A percentile compares a stretch with the other conserved stretches of the same genome.
Evolutionary conservation across 2,113 vertebrate genomes (phyloP).

Genomic region (Halcyon malimbica): DNA sequence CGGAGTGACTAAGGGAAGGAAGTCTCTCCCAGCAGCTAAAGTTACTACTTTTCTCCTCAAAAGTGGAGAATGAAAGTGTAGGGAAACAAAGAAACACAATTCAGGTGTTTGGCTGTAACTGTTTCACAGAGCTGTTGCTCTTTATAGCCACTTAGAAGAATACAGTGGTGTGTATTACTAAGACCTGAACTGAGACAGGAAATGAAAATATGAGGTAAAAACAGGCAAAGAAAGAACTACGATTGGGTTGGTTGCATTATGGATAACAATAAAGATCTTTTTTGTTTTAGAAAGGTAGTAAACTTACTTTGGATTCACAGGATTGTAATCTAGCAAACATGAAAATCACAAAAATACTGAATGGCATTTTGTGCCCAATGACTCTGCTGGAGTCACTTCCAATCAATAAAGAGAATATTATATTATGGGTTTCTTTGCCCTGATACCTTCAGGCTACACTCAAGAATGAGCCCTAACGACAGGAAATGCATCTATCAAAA

Average conservation of each 20-base stretch:
- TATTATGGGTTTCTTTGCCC: background rate
- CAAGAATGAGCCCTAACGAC: background rate
- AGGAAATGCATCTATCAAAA: background rate
- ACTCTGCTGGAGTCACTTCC: background rate
- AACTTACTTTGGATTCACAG: background rate
- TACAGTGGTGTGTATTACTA: background rate
- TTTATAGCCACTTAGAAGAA: background rate
- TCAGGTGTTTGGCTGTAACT: background rate
- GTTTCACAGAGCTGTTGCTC: background rate
- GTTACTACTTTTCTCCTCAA: background rate
- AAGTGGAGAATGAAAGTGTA: background rate
- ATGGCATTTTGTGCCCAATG: background rate
- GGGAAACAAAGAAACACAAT: background rate
- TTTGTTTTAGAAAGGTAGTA: background rate
- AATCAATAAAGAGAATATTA: background rate
- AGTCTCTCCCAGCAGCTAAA: background rate
- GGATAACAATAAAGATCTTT: background rate
- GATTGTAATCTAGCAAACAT: background rate
- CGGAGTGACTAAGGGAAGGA: background rate
- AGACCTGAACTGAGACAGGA: background rate
- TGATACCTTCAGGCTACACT: background rate
- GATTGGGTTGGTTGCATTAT: background rate
- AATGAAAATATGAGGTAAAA: background rate
- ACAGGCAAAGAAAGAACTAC: background rate
- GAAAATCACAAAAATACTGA: background rate